These are phyloP conservation scores for Dyspetes luteomarginatus DNA, from an alignment of 2,888 invertebrate genomes.

Conservation along the genomic window DNA sequence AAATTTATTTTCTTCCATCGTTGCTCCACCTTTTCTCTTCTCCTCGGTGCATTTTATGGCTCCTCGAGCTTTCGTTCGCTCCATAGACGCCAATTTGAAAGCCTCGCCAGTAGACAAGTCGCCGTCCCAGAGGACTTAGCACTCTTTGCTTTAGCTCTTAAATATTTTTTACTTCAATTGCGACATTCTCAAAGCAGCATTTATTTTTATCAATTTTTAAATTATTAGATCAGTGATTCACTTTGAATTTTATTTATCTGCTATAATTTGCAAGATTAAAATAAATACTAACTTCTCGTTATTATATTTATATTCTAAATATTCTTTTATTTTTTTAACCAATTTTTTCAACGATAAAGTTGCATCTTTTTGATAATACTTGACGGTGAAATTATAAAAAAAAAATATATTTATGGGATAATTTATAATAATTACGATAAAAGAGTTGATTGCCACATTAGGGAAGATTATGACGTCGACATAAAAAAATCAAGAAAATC, in stretches of 20 bases:
- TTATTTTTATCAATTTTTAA: neutral
- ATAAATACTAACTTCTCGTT: no score
- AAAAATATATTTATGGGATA: no score
- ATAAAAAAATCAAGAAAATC: neutral
- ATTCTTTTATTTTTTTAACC: no score
- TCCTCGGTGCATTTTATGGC: neutral
- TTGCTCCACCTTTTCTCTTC: neutral
- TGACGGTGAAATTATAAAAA: no score
- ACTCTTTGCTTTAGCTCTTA: conserved; percentile 14
- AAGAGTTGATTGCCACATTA: neutral
- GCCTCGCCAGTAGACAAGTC: neutral
- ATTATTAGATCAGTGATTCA: no score
- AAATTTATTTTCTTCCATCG: neutral
- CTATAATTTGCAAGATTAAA: no score
- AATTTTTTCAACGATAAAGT: no score
- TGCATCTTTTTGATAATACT: no score
- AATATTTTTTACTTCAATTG: conserved; percentile 55
- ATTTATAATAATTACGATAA: neutral
- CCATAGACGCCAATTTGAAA: neutral
- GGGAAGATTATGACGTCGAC: neutral
- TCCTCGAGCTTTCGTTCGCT: neutral
- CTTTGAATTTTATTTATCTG: no score
- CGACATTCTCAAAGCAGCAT: conserved; percentile 18
- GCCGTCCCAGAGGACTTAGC: no score
- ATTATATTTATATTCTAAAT: no score